Base-by-base conservation (phyloP, 2,888 invertebrate genomes). In the Holacanthella duospinosa region DNA sequence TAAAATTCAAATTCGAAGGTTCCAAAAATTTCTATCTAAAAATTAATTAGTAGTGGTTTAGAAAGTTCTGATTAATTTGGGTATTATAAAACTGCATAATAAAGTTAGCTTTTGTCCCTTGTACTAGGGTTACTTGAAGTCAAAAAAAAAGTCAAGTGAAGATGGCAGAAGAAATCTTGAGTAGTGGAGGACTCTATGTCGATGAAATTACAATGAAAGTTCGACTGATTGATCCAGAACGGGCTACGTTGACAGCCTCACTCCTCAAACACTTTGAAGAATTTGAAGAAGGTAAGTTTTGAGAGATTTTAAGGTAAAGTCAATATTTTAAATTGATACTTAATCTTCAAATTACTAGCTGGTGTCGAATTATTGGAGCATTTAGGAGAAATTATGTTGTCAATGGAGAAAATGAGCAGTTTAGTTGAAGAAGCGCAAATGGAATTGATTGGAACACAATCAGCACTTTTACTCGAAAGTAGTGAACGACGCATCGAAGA, bases 391-490 rank as follows among this genome's bases (percentile, higher is more conserved):
- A 21, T 48, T 9, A 21, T 48, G 21, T 4, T 21, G 12, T 9
- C 48, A n/a, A 16, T 48, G n/a, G 16, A 48, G n/a, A 48, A 48
- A 21, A 48, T 61, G 57, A 62, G 65, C 53, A 54, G 59, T 56
- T 67, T 60, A 59, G 59, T 61, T 4, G 48, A 48, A 4, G 21
- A 9, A 16, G 21, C 48, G 19, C 12, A 21, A 21, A 48, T 16
- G 48, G 48, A 48, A n/a, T 16, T 48, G 48, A 9, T 48, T 48
- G 48, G 48, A 21, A 48, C 48, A 21, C 19, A 48, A 48, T 9
- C 48, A 9, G 48, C 48, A 21, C 12, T 59, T 27, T 29, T 16
- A 27, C 54, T 28, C 4, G 63, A 56, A 28, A 48, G 43, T 28
- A 56, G 29, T 28, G 25, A 24, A 28, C 19, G 57, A 44, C 44